Evolutionary conservation across 2,888 invertebrate species (phyloP), one percentile per base, ranked within the genome.

Genomic region (Agrochola lychnidis): DNA sequence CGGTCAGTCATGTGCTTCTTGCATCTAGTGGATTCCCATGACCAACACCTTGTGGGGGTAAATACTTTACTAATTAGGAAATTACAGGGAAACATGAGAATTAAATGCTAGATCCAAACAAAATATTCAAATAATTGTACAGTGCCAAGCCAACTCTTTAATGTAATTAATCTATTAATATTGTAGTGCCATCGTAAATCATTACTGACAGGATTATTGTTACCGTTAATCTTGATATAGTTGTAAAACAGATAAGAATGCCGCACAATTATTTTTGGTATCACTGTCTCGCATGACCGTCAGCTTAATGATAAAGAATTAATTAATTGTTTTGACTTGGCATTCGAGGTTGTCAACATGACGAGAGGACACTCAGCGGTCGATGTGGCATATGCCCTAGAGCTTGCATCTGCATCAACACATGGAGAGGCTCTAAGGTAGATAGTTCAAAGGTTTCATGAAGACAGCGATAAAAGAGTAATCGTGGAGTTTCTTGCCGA

Each of bases 241-340:
- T 30, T 19, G 2, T 66, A 45, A n/a, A 72, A 64, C 12, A 45
- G 63, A 71, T 71, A 59, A 53, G 3, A 76, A 16, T 40, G 4
- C 12, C 22, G 4, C 14, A 36, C 30, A 45, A 59, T 45, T 25
- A 71, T 71, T 57, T 4, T 59, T 53, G 30, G 19, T 45, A 79
- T 36, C 16, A 59, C 7, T 64, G 9, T 36, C 7, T 25, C 5
- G 4, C 14, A 53, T 36, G 57, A 71, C n/a, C 42, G 42, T 36
- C 48, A 57, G 30, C 10, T 57, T 2, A 45, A n/a, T 42, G 48
- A 71, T 71, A 64, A 51, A 69, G 30, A 61, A 77, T 45, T 19
- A 1, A 25, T 61, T 59, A 30, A 67, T 40, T 42, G 57, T 67
- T 30, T 76, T n/a, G 67, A n/a, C 9, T 45, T 45, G 14, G 22